A percentile compares a stretch with the other conserved stretches of the same genome.
Conservation (phyloP, 2,797 vertebrate species). For the Euphonia xanthogaster region DNA sequence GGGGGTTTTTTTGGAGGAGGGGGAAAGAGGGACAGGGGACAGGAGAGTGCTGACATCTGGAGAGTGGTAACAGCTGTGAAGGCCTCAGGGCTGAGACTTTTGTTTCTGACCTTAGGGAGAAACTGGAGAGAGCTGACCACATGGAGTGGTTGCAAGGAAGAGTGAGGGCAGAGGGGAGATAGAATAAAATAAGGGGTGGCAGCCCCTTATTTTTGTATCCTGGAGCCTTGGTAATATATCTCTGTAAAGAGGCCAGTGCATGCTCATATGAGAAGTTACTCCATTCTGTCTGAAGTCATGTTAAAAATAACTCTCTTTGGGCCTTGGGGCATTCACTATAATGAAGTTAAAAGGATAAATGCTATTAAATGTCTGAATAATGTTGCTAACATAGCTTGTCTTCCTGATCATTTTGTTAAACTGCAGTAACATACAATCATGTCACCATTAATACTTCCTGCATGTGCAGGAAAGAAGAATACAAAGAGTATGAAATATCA, state of each 20-base stretch:
- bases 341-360: constrained; percentile 70
- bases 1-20: accelerated
- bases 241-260: not conserved
- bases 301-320: constrained; percentile 53
- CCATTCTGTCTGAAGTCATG: constrained; percentile 31
- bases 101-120: constrained; percentile 56
- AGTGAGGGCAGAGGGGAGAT: constrained; percentile 51
- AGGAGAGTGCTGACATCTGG: not conserved
- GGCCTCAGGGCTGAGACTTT: not conserved
- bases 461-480: constrained; percentile 59
- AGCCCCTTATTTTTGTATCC: constrained; percentile 14
- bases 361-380: constrained; percentile 72
- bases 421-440: constrained; percentile 63
- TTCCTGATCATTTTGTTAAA: constrained; percentile 70
- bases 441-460: constrained; percentile 70
- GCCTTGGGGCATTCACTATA: constrained; percentile 40
- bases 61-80: constrained; percentile 8
- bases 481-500: constrained; percentile 65
- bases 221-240: constrained; percentile 38
- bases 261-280: constrained; percentile 28
- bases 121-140: constrained; percentile 45
- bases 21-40: constrained; percentile 6
- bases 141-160: constrained; percentile 11
- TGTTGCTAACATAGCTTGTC: constrained; percentile 64
- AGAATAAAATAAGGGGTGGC: not conserved